Conservation (phyloP, 2,888 invertebrate genomes). For the Brachyptera risi region DNA sequence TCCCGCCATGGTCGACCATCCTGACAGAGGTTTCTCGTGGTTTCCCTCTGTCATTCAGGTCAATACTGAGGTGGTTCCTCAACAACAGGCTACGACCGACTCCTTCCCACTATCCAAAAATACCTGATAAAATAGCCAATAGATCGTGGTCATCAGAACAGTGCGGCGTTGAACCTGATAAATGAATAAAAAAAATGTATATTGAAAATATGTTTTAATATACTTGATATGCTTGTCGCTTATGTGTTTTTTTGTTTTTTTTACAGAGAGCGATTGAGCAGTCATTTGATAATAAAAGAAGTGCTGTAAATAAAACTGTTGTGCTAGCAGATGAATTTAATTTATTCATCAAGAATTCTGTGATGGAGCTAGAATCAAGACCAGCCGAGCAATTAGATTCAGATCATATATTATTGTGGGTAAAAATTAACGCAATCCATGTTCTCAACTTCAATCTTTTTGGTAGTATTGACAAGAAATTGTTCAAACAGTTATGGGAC, state of each 20-base stretch:
- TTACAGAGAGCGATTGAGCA: conserved; percentile 34
- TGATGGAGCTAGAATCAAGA: conserved; percentile 54
- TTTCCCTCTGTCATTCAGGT: no score
- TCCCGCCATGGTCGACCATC: no score
- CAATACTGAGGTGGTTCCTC: no score
- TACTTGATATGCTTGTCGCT: neutral
- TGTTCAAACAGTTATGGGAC: conserved; percentile 68
- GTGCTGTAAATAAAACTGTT: conserved; percentile 34
- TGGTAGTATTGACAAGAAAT: conserved; percentile 71
- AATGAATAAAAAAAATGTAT: no score
- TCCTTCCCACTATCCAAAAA: no score
- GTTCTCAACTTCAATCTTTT: conserved; percentile 68
- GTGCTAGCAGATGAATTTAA: conserved; percentile 60
- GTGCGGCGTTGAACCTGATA: no score
- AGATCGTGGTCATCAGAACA: no score
- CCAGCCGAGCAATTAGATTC: conserved; percentile 49
- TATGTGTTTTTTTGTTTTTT: neutral
- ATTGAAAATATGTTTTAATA: neutral
- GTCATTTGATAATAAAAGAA: conserved; percentile 34
- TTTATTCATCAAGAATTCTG: conserved; percentile 59
- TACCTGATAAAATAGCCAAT: no score
- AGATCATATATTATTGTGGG: conserved; percentile 54
- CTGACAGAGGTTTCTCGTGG: no score
- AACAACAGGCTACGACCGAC: no score
- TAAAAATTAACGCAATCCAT: conserved; percentile 63